These are phyloP conservation scores for Caenorhabditis elegans DNA, from an alignment of 1,140 invertebrate species.

Conservation along the genomic window DNA sequence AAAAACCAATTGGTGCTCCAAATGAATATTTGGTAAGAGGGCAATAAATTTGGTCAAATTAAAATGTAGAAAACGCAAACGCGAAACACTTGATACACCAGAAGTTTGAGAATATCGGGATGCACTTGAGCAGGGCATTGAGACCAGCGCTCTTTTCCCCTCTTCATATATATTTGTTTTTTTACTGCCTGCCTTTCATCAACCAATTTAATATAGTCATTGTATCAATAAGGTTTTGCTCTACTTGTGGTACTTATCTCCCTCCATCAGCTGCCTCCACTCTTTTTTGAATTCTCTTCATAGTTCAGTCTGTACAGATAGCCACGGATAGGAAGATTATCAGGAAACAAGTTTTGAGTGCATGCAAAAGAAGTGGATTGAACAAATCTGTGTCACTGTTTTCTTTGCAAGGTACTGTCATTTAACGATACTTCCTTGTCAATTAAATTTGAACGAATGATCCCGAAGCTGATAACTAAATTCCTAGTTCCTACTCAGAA, in stretches of 20 bases:
- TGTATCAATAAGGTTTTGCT: conserved; percentile 28
- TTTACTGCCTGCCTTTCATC: conserved; percentile 6
- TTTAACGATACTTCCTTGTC: too few species aligned
- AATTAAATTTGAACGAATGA: too few species aligned
- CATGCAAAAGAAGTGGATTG: too few species aligned
- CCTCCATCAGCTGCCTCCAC: not conserved
- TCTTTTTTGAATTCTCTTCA: not conserved
- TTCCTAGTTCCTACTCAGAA: too few species aligned
- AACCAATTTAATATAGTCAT: conserved; percentile 10
- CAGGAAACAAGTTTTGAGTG: not conserved
- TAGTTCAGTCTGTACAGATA: not conserved
- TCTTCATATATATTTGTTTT: conserved; percentile 25
- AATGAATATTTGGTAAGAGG: not conserved
- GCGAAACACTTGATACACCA: conserved; percentile 27
- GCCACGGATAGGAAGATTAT: not conserved
- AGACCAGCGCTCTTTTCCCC: not conserved
- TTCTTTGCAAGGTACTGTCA: too few species aligned
- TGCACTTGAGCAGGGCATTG: conserved; percentile 27
- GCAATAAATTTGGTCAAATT: conserved; percentile 18
- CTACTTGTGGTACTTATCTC: not conserved
- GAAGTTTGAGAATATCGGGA: conserved; percentile 17
- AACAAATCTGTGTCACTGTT: too few species aligned
- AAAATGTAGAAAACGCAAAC: not conserved
- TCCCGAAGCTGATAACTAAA: too few species aligned
- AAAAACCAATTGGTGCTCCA: not conserved